Evolutionary conservation across 2,888 invertebrate genomes (phyloP), one percentile per base, ranked within the genome.

Genomic region (Colletes collaris): DNA sequence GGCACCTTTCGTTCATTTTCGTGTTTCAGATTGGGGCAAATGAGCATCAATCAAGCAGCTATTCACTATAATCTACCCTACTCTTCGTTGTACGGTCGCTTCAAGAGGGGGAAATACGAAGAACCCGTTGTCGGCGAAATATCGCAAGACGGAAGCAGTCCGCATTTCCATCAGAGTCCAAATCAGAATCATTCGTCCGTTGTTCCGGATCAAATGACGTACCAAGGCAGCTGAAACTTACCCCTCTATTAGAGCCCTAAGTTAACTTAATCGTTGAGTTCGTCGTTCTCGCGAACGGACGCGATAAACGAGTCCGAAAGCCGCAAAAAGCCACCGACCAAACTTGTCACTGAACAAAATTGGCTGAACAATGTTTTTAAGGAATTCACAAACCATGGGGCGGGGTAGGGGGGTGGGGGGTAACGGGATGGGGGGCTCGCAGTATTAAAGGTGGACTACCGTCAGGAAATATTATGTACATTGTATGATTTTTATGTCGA

Each of bases 11-110:
- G 46, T 60, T 60, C 60, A 37, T 50, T 68, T 58, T n/a, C 16
- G 8, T 76, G 49, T 93, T 93, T 59, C 90, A 97, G 97, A 90
- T 94, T 97, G 85, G 98, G 98, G 44, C 97, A 97, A 92, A 97
- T 98, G 97, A 97, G 97, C 81, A 98, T 98, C 89, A 98, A 98
- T 93, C 98, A 98, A 93, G 98, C 98, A 66, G 97, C 97, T 68
- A 98, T 98, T 87, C 97, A 98, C 92, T 98, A 96, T 93, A 98
- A 98, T 93, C 94, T 98, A 90, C 98, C 98, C 53, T 98, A 98
- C 92, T 97, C 97, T 13, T 98, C 98, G 4, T 94, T 98, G 44
- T 98, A 98, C 91, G 97, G 97, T 0, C 95, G 98, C 75, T 97
- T 97, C 92, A 98, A 98, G 93, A 95, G 97, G 66, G 97, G 97